These are phyloP conservation scores for Nephrocerus scutellatus DNA, from an alignment of 2,888 invertebrate species.

Conservation along the genomic window DNA sequence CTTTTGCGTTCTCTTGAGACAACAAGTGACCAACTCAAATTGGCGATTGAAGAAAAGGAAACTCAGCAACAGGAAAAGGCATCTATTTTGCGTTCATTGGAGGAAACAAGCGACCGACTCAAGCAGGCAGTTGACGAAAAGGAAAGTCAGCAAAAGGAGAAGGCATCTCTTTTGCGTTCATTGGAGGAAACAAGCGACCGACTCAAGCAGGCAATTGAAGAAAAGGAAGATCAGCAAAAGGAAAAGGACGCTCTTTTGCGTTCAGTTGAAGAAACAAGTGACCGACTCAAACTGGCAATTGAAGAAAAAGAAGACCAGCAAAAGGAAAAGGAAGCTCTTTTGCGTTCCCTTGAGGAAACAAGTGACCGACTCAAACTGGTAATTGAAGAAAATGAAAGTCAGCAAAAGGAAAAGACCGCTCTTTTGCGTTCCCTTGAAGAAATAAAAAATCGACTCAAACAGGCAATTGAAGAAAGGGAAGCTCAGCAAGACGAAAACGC, in stretches of 20 bases:
- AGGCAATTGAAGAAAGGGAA: constrained; percentile 13
- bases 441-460: constrained; percentile 22
- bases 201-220: constrained; percentile 7
- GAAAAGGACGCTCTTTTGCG: constrained; percentile 20
- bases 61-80: constrained; percentile 24
- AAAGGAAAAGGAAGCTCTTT: constrained; percentile 16
- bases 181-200: constrained; percentile 14
- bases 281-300: constrained; percentile 14
- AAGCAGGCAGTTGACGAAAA: constrained; percentile 17
- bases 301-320: constrained; percentile 10
- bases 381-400: constrained; percentile 15
- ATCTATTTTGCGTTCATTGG: constrained; percentile 17
- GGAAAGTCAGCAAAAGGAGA: constrained; percentile 9
- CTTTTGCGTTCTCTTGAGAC: no score
- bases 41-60: no score
- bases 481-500: constrained; percentile 23
- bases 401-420: constrained; percentile 21
- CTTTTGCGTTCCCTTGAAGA: constrained; percentile 22
- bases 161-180: no score
- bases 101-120: constrained; percentile 22
- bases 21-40: constrained; percentile 1
- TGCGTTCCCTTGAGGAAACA: constrained; percentile 22
- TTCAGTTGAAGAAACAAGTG: constrained; percentile 13
- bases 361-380: constrained; percentile 21
- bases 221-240: constrained; percentile 18